Base-by-base conservation (phyloP, 2,797 vertebrate genomes). In the Macrochelys suwanniensis region DNA sequence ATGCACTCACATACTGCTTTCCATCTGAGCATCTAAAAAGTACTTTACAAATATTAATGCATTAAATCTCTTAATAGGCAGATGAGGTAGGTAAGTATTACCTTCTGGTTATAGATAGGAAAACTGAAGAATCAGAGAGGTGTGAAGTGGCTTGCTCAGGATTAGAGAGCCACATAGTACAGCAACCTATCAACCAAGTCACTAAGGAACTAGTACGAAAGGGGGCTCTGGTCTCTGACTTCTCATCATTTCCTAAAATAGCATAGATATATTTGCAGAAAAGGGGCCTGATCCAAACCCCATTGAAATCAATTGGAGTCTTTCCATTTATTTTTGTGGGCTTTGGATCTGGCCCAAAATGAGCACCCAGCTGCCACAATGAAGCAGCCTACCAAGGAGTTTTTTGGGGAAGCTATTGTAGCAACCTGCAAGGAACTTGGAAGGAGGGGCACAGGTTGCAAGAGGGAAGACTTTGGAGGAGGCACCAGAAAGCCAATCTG, bases 21-120 rank as follows among this genome's bases (percentile, higher is more conserved):
- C 31, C 87, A 51, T 57, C 51, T 77, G 45, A 47, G 42, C 19
- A 0, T 42, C 57, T 7, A n/a, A n/a, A 54, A 81, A 85, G 88
- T 49, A 74, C 68, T 56, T 74, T 31, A 4, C 11, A 80, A 4
- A 3, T 83, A 47, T 59, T 5, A 0, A 12, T n/a, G 11, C 2
- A 8, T 26, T 61, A 37, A 23, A 37, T 68, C 65, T 68, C 65
- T 68, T 37, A 68, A 21, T 21, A 76, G 11, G 11, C 71, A 76
- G 4, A 28, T 13, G 42, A 74, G 21, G 10, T 26, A 74, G 21
- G 10, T 15, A 47, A 76, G 71, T 26, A 47, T 26, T 76, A 71
- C 5, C 2, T 92, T 78, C 87, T 80, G 90, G 68, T 59, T 84
- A 61, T 65, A 92, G 45, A 47, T 71, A 17, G 79, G 89, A 57